These are phyloP conservation scores for Leiothrix lutea DNA, from an alignment of 2,113 vertebrate genomes.

Conservation along the genomic window DNA sequence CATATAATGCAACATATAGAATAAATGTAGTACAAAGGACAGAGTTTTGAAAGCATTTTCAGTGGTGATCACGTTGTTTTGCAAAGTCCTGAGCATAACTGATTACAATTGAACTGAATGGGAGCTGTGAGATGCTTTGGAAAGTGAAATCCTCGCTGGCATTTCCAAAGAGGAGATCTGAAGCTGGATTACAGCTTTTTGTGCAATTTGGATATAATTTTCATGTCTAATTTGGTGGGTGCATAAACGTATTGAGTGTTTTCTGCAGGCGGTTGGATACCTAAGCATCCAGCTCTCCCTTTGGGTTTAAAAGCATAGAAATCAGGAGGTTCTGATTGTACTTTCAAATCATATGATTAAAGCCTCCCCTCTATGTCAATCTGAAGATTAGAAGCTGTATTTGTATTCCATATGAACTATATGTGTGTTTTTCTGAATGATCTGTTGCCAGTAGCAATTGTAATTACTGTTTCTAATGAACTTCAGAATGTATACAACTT, in stretches of 20 bases:
- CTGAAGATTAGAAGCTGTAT: not conserved
- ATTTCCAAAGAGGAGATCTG: slow-evolving; percentile 21
- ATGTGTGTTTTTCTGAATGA: not conserved
- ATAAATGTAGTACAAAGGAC: slow-evolving; percentile 39
- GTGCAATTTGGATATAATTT: slow-evolving; percentile 43
- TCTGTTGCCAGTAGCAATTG: not conserved
- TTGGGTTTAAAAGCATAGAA: not conserved
- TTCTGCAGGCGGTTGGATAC: slow-evolving; percentile 26
- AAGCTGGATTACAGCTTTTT: slow-evolving; percentile 44
- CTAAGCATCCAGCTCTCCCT: not conserved
- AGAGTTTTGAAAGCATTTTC: slow-evolving; percentile 31
- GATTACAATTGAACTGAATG: slow-evolving; percentile 50
- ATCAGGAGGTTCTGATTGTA: not conserved
- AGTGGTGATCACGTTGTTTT: not conserved
- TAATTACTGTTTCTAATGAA: not conserved
- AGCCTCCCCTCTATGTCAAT: not conserved
- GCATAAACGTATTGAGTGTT: not conserved
- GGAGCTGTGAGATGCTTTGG: slow-evolving; percentile 22
- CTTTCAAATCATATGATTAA: not conserved
- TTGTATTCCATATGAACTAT: not conserved
- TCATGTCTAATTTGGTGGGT: slow-evolving; percentile 34
- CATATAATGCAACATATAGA: slow-evolving; percentile 67
- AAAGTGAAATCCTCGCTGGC: slow-evolving; percentile 39
- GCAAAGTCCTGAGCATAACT: slow-evolving; percentile 13
- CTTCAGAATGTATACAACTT: not conserved